Percentiles rank a stretch among this genome's conserved stretches.
Evolutionary conservation across 2,797 vertebrate species (phyloP).

Genomic region (Zalophus californianus): DNA sequence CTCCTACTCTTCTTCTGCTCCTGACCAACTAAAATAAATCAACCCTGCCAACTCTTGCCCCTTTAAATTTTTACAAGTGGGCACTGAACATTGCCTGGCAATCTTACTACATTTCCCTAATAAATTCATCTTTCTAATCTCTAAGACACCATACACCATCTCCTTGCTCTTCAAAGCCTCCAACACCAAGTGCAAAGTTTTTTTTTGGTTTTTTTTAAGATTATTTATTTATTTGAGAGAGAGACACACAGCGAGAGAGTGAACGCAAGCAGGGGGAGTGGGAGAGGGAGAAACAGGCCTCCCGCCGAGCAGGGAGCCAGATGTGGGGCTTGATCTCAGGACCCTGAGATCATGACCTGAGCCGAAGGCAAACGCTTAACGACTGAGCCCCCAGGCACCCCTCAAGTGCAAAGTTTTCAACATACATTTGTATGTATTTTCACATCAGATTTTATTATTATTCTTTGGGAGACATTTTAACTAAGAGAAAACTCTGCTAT

Average conservation of each 20-base stretch:
- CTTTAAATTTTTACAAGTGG: conserved; percentile 47
- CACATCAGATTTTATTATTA: conserved; percentile 35
- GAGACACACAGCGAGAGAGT: no score
- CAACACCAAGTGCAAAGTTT: not conserved
- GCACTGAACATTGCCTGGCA: not conserved
- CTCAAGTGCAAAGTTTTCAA: not conserved
- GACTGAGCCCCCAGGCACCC: no score
- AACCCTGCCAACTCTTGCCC: not conserved
- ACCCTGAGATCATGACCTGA: no score
- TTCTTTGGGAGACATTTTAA: not conserved
- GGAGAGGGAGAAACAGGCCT: no score
- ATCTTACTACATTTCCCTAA: not conserved
- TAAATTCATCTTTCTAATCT: not conserved
- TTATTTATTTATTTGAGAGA: no score
- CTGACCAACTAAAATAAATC: not conserved
- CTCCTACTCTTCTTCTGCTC: not conserved
- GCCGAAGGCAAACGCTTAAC: no score
- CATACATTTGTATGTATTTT: not conserved
- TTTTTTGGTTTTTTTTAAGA: not conserved
- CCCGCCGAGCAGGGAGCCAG: no score
- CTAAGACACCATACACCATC: not conserved
- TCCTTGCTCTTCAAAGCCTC: not conserved
- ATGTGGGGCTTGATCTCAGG: no score
- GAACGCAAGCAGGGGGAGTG: no score
- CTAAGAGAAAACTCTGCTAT: not conserved